Conservation (phyloP, 92 coral and sea anemone species). For the Nematostella vectensis region DNA sequence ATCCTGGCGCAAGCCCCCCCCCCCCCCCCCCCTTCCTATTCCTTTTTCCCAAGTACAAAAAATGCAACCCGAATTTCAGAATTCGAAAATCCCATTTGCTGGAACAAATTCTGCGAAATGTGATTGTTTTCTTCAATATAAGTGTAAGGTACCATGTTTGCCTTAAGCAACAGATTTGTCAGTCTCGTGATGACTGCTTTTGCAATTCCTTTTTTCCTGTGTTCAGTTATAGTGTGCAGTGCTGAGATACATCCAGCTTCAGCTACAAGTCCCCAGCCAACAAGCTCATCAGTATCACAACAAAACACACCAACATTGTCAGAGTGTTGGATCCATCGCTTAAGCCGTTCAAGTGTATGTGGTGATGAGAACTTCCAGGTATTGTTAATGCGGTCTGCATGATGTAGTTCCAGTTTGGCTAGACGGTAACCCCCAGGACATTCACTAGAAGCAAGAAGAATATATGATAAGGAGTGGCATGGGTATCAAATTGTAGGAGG, state of each 20-base stretch:
- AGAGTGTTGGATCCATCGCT: conserved; percentile 15
- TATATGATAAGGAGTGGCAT: too few species aligned
- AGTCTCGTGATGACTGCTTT: conserved; percentile 14
- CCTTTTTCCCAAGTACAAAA: too few species aligned
- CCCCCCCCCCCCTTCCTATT: too few species aligned
- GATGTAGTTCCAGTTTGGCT: not conserved
- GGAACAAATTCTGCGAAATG: too few species aligned
- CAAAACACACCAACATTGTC: conserved; percentile 21
- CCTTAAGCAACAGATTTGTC: too few species aligned
- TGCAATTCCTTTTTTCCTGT: conserved; percentile 28
- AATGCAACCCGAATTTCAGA: too few species aligned
- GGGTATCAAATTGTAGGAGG: too few species aligned
- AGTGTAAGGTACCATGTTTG: too few species aligned
- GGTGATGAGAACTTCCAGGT: conserved; percentile 12
- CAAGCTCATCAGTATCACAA: conserved; percentile 17
- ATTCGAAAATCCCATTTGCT: too few species aligned
- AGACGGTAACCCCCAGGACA: conserved; percentile 22
- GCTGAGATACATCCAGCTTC: conserved; percentile 14
- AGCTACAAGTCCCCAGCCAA: conserved; percentile 16
- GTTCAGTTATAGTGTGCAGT: conserved; percentile 9
- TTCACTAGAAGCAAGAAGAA: too few species aligned
- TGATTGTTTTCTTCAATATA: too few species aligned
- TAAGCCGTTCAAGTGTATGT: conserved; percentile 6
- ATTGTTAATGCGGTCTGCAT: conserved; percentile 4
- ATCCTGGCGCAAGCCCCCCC: too few species aligned